Evolutionary conservation across 2,113 vertebrate genomes (phyloP).

Genomic region (Gadus macrocephalus): DNA sequence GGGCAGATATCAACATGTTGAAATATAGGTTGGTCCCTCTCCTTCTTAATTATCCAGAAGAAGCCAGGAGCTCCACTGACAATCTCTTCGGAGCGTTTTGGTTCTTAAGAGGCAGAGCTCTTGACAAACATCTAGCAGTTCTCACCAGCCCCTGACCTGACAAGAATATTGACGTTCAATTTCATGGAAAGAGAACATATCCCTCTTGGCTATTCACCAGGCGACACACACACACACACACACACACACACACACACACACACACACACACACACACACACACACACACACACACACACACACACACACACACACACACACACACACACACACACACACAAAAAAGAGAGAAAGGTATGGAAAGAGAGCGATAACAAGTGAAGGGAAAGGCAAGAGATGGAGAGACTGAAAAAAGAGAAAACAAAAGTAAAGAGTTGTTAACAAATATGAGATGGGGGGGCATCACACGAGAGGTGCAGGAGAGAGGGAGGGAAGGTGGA

Average conservation of each 20-base stretch:
- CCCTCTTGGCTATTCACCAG: background rate
- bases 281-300: no score
- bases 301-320: background rate
- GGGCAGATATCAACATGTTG: background rate
- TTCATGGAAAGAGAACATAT: constrained; percentile 1
- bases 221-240: background rate
- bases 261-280: background rate
- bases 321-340: no score
- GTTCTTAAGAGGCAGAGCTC: background rate
- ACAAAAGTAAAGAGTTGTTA: background rate
- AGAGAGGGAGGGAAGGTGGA: background rate
- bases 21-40: background rate
- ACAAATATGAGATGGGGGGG: no score
- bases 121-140: background rate
- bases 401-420: background rate
- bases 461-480: background rate
- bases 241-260: no score
- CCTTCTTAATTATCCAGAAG: background rate
- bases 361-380: background rate
- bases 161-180: constrained; percentile 14
- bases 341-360: background rate
- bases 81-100: background rate
- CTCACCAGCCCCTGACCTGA: background rate
- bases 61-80: background rate
- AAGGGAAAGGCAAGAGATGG: background rate